Evolutionary conservation across 2,888 invertebrate species (phyloP), one percentile per base, ranked within the genome.

Genomic region (Dasypogon diadema): DNA sequence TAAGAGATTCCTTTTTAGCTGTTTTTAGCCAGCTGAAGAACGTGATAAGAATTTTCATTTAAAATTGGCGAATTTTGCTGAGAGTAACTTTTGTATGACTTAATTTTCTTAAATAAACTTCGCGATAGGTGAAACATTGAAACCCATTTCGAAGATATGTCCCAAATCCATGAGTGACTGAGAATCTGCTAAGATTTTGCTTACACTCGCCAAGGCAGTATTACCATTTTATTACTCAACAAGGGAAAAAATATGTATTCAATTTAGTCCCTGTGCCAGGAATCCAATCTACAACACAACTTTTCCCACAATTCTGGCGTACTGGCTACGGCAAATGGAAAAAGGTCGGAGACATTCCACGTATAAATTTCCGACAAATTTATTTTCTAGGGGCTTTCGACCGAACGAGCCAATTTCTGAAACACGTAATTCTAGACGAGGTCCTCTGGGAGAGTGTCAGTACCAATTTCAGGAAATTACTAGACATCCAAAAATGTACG

Each of bases 391-490:
- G 46, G 65, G 65, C 48, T 65, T 48, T 65, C 14, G 18, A 21
- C n/a, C n/a, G 65, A 65, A 46, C 24, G 46, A 65, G 65, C 65
- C 65, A 65, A 65, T 65, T 65, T 42, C 65, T 46, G 46, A 18
- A 65, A 65, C 65, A 46, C 46, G 65, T 65, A 65, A 65, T 65
- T 65, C 65, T 48, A 65, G 65, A 48, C 65, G 24, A 48, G 37
- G 65, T 48, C 65, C 65, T 48, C 46, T 48, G 65, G 65, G 65
- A 65, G 21, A 65, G 46, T 65, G 65, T 65, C 65, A 46, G 65
- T 65, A 65, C 65, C 65, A 65, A 65, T 65, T 65, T 65, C 65
- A n/a, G 65, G 24, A 65, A 65, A 65, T 65, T 65, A 65, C 65
- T 65, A 65, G 65, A 65, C 65, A 65, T 65, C 65, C 14, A 48